Percentiles rank a stretch among this genome's conserved stretches.
These are phyloP conservation scores for Aldrovandia affinis DNA, from an alignment of 2,797 vertebrate species.

Conservation along the genomic window DNA sequence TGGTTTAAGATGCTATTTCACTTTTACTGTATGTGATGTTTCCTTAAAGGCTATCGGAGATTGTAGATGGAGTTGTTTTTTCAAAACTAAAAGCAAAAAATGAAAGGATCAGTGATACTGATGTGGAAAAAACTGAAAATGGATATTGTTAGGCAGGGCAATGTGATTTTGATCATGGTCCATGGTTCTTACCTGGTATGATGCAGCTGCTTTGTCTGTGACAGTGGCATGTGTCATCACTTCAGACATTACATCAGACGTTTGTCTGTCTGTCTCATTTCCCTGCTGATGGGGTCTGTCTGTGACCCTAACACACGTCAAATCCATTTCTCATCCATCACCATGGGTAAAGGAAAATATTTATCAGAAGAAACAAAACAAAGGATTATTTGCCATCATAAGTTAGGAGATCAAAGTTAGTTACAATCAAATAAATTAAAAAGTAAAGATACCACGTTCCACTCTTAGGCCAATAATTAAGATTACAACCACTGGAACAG, in stretches of 20 bases:
- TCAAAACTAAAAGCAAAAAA: not conserved
- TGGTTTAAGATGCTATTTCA: not conserved
- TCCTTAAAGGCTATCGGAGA: not conserved
- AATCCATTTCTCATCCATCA: too few relatives aligned
- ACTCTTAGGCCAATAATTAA: too few relatives aligned
- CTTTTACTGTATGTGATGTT: not conserved
- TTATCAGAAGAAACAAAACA: too few relatives aligned
- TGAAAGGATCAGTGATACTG: not conserved
- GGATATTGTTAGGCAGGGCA: too few relatives aligned
- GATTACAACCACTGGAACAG: too few relatives aligned
- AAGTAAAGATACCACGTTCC: too few relatives aligned
- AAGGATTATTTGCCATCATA: too few relatives aligned
- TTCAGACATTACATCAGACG: not conserved
- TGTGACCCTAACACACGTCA: too few relatives aligned
- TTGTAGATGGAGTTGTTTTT: not conserved
- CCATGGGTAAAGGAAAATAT: too few relatives aligned
- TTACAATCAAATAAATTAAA: too few relatives aligned
- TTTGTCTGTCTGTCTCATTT: not conserved
- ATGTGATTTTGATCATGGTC: not conserved
- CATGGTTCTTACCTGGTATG: not conserved
- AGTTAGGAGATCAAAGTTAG: too few relatives aligned
- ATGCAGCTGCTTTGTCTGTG: constrained; percentile 6
- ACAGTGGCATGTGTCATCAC: not conserved
- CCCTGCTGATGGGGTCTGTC: not conserved
- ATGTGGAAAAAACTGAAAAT: too few relatives aligned